Evolutionary conservation across 2,113 vertebrate genomes (phyloP), one percentile per base, ranked within the genome.

Genomic region (Micromys minutus): DNA sequence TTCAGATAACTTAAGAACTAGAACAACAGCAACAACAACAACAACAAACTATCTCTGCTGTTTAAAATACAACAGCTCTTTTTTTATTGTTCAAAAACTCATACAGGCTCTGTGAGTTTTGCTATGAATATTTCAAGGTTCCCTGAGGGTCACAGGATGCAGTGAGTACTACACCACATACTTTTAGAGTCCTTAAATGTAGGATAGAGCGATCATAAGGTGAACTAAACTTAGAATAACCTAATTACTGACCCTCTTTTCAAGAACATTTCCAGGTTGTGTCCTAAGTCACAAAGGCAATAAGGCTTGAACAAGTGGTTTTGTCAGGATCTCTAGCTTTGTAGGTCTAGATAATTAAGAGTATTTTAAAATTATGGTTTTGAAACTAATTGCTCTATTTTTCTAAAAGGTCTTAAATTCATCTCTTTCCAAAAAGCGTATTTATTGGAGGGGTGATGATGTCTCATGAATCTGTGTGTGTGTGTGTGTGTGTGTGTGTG

Each of bases 1-100:
- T 85, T 96, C 55, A 91, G 11, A 59, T 85, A 93, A 94, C 50
- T 89, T 65, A 94, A 96, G 90, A 93, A 87, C 31, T 93, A n/a
- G n/a, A n/a, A n/a, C n/a, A n/a, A n/a, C n/a, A n/a, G n/a, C n/a
- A n/a, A n/a, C n/a, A n/a, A n/a, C n/a, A n/a, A n/a, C n/a, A 89
- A 72, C 26, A 94, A 65, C 31, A 29, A 42, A 39, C 92, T 39
- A 63, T 83, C 11, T 83, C 24, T 79, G 42, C 72, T 95, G 8
- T 90, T 97, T 93, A 88, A 95, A 88, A 96, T 94, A 96, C 75
- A 94, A 85, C 9, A 87, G n/a, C 59, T 95, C n/a, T n/a, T n/a
- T n/a, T n/a, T n/a, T 85, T 81, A 80, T 95, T 96, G 50, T 97
- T 90, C 96, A 92, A 74, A 96, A 91, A 63, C 72, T 76, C 85